Conservation (phyloP, 2,113 vertebrate genomes). For the Guaruba guarouba region DNA sequence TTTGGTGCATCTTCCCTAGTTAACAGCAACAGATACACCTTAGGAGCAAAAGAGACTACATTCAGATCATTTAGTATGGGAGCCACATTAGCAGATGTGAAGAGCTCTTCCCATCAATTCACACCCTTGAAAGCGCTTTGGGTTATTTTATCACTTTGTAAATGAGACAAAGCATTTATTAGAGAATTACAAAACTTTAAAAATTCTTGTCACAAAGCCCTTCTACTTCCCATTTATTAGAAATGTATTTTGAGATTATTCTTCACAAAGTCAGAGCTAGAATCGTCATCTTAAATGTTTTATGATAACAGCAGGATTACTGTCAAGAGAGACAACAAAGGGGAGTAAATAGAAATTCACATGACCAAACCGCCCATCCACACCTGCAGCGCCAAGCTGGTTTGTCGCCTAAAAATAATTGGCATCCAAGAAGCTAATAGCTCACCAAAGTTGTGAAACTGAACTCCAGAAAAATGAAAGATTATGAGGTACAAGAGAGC, state of each 20-base stretch:
- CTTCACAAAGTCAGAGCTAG: neutral
- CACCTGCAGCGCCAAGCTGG: neutral
- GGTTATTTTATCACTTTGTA: neutral
- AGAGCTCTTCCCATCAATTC: neutral
- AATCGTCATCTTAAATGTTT: neutral
- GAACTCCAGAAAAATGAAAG: neutral
- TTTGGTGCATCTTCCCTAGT: neutral
- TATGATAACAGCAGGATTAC: rapidly evolving
- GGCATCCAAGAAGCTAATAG: neutral
- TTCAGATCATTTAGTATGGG: neutral
- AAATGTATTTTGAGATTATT: neutral
- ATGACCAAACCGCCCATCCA: neutral
- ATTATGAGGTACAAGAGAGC: neutral
- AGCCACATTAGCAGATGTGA: neutral
- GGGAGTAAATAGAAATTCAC: neutral
- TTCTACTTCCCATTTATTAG: neutral
- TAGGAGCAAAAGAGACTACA: neutral
- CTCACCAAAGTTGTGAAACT: neutral
- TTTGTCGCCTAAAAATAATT: neutral
- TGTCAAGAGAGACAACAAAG: neutral
- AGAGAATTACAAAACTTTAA: neutral
- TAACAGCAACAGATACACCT: neutral
- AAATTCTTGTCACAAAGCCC: neutral
- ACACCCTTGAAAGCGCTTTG: neutral
- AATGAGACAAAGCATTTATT: neutral